phyloP scores from a whole-genome alignment of 2,888 invertebrate genomes.

The Nysson spinosus region DNA sequence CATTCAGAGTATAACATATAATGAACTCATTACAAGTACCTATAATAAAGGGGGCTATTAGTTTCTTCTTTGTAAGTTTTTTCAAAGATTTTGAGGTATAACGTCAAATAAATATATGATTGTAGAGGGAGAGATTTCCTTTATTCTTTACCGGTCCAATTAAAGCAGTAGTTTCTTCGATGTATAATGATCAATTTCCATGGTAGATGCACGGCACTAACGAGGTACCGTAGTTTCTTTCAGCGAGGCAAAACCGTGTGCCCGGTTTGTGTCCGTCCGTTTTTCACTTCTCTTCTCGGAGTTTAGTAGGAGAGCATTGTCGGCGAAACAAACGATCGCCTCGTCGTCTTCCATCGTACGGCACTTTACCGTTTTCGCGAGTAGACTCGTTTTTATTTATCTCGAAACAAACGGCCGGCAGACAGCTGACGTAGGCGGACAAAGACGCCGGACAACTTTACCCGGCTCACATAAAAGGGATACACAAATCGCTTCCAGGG shows the following conservation, averaged over 20 bases:
- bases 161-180: constrained; percentile 32
- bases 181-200: constrained; percentile 32
- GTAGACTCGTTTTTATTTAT: constrained; percentile 55
- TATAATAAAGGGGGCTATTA: too few relatives aligned
- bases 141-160: too few relatives aligned
- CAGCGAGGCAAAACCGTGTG: not conserved
- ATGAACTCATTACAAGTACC: too few relatives aligned
- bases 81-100: too few relatives aligned
- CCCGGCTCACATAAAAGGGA: constrained; percentile 53
- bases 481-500: constrained; percentile 39
- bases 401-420: constrained; percentile 47
- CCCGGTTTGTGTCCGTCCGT: constrained; percentile 19
- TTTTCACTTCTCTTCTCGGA: constrained; percentile 37
- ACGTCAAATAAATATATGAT: too few relatives aligned
- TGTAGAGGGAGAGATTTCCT: too few relatives aligned
- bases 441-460: constrained; percentile 57
- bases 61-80: too few relatives aligned
- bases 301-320: constrained; percentile 45
- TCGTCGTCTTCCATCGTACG: constrained; percentile 53
- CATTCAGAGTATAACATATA: too few relatives aligned
- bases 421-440: constrained; percentile 60
- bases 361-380: constrained; percentile 50
- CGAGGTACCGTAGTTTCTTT: constrained; percentile 1
- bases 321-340: constrained; percentile 54
- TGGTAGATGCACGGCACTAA: not conserved